These are phyloP conservation scores for Apamea sordens DNA, from an alignment of 2,888 invertebrate genomes.

Conservation along the genomic window DNA sequence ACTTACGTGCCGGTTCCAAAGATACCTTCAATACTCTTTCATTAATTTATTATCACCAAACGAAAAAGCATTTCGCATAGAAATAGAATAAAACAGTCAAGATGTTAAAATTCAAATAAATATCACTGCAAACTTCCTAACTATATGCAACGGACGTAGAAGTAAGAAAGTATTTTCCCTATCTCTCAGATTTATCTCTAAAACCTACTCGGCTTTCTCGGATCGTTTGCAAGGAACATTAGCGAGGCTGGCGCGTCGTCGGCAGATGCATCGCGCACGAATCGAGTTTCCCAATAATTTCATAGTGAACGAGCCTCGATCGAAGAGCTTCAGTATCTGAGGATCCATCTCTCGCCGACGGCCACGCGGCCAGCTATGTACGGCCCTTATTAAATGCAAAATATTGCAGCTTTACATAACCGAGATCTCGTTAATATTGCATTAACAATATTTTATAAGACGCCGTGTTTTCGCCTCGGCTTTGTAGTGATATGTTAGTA, in stretches of 20 bases:
- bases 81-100: conserved; percentile 10
- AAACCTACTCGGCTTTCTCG: conserved; percentile 81
- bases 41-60: conserved; percentile 77
- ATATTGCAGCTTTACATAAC: conserved; percentile 86
- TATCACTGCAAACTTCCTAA: conserved; percentile 67
- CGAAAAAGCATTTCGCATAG: conserved; percentile 66
- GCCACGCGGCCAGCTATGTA: conserved; percentile 83
- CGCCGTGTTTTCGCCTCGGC: conserved; percentile 73
- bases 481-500: conserved; percentile 55
- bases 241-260: conserved; percentile 75
- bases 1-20: conserved; percentile 73
- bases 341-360: conserved; percentile 85
- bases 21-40: conserved; percentile 72
- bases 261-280: conserved; percentile 88
- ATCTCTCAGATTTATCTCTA: conserved; percentile 86
- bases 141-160: conserved; percentile 76
- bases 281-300: conserved; percentile 89
- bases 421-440: conserved; percentile 86
- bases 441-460: conserved; percentile 85
- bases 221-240: conserved; percentile 84
- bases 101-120: conserved; percentile 57
- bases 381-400: conserved; percentile 88
- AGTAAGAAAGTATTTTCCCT: conserved; percentile 71
- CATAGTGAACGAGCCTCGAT: conserved; percentile 84
- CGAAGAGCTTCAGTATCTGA: conserved; percentile 80